Evolutionary conservation across 35 echinoderm and acorn worm species (phyloP).

Genomic region (Lytechinus pictus): DNA sequence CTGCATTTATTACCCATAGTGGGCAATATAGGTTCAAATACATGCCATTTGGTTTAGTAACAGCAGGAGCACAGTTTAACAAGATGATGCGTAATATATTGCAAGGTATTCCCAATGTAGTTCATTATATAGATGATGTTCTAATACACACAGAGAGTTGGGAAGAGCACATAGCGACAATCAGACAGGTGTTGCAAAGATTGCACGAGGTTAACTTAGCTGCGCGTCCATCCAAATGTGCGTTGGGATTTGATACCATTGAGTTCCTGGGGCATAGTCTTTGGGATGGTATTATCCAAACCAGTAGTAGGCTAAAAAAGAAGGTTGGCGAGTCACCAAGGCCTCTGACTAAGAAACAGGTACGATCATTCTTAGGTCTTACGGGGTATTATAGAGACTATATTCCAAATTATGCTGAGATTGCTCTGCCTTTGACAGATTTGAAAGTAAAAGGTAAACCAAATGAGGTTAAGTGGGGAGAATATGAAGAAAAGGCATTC

Average conservation of each 20-base stretch:
- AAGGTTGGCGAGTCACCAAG: not conserved
- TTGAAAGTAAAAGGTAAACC: too few relatives aligned
- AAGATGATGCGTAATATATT: slow-evolving; percentile 61
- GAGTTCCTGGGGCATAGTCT: not conserved
- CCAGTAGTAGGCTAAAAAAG: not conserved
- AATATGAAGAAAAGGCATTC: too few relatives aligned
- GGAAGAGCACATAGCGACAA: not conserved
- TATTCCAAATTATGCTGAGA: slow-evolving; percentile 66
- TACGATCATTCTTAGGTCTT: slow-evolving; percentile 56
- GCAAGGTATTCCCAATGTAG: slow-evolving; percentile 28
- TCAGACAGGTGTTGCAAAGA: slow-evolving; percentile 28
- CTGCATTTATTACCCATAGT: slow-evolving; percentile 54
- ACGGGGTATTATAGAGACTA: slow-evolving; percentile 61
- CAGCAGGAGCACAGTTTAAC: slow-evolving; percentile 58
- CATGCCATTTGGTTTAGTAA: slow-evolving; percentile 72
- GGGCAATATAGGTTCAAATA: slow-evolving; percentile 59
- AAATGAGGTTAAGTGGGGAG: too few relatives aligned
- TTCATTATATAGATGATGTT: slow-evolving; percentile 72
- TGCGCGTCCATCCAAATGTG: slow-evolving; percentile 60
- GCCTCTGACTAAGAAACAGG: slow-evolving; percentile 60
- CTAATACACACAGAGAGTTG: slow-evolving; percentile 55
- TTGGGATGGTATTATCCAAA: not conserved
- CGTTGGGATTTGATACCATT: not conserved
- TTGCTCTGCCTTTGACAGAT: slow-evolving; percentile 32
- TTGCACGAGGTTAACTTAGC: slow-evolving; percentile 45